Percentiles rank a stretch among this genome's conserved stretches.
Evolutionary conservation across 2,888 invertebrate genomes (phyloP).

Genomic region (Thecocarcelia acutangulata): DNA sequence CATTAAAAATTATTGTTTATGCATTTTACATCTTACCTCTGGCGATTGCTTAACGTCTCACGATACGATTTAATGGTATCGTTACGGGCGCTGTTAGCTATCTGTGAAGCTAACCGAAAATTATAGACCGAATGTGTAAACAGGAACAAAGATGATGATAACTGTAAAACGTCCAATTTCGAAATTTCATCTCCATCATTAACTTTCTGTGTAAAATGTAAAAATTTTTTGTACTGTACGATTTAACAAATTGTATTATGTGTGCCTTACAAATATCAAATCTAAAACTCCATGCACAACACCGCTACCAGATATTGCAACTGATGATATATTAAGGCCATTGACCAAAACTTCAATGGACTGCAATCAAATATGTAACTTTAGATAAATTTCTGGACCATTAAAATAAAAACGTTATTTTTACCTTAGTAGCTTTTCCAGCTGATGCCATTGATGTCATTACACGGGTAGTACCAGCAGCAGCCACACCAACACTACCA

Average conservation of each 20-base stretch:
- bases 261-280: conserved; percentile 74
- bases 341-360: conserved; percentile 75
- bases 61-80: conserved; percentile 73
- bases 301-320: conserved; percentile 77
- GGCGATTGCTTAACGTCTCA: conserved; percentile 75
- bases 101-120: conserved; percentile 77
- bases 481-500: conserved; percentile 74
- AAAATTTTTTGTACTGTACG: neutral
- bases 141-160: conserved; percentile 77
- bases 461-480: conserved; percentile 75
- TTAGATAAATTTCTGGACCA: neutral
- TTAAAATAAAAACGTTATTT: neutral
- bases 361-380: conserved; percentile 62
- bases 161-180: conserved; percentile 74
- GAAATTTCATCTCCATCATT: conserved; percentile 75
- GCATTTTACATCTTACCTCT: conserved; percentile 73
- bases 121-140: conserved; percentile 79
- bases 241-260: neutral
- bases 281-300: conserved; percentile 76
- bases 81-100: conserved; percentile 74
- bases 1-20: neutral
- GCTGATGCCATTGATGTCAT: conserved; percentile 73
- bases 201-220: conserved; percentile 73
- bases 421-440: conserved; percentile 76
- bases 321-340: conserved; percentile 77